Conservation (phyloP, 2,113 vertebrate species). For the Upupa epops region DNA sequence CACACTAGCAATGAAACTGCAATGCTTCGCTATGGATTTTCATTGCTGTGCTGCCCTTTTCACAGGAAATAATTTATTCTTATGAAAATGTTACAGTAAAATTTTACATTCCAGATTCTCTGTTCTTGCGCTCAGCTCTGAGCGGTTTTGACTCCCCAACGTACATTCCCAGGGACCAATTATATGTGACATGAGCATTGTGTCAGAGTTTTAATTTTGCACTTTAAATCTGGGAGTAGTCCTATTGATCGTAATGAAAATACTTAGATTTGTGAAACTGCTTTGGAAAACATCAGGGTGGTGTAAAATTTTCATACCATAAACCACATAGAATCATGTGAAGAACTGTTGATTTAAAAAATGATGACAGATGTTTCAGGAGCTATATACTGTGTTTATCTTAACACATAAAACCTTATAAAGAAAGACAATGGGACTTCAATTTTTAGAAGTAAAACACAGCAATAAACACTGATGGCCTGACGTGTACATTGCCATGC, state of each 20-base stretch:
- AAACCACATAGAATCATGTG: neutral
- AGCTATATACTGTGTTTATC: neutral
- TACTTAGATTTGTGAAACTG: neutral
- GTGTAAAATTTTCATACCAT: neutral
- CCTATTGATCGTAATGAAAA: neutral
- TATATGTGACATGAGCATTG: neutral
- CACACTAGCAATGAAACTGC: neutral
- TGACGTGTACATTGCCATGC: neutral
- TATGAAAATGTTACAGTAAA: neutral
- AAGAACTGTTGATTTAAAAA: neutral
- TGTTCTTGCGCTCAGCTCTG: neutral
- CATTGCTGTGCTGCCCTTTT: neutral
- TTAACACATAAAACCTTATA: neutral
- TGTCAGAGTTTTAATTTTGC: neutral
- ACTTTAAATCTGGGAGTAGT: neutral
- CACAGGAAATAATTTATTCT: neutral
- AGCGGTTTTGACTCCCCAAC: neutral
- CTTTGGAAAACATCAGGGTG: neutral
- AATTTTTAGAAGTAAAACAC: neutral
- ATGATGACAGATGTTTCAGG: neutral
- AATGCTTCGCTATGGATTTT: neutral
- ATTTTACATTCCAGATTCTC: neutral
- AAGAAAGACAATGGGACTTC: neutral
- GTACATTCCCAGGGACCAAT: neutral
- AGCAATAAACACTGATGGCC: neutral